Evolutionary conservation across 1,140 invertebrate genomes (phyloP).

Genomic region (Anoplolepis gracilipes): DNA sequence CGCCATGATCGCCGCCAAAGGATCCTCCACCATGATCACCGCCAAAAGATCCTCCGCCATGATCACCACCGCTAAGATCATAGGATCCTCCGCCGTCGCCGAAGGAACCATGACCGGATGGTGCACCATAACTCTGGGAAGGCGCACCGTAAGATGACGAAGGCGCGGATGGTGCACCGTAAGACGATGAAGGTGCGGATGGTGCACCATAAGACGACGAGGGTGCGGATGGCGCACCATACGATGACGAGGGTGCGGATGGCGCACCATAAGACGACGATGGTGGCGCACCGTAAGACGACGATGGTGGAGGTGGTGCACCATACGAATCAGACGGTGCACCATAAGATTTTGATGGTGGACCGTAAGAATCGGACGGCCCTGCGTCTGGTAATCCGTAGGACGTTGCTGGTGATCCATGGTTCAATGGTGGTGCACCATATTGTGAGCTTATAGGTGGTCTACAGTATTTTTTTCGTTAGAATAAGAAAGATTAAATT

Average conservation of each 20-base stretch:
- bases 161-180: neutral
- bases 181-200: neutral
- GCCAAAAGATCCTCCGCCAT: slow-evolving; percentile 22
- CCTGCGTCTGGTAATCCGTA: slow-evolving; percentile 62
- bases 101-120: neutral
- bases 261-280: slow-evolving; percentile 59
- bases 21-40: slow-evolving; percentile 45
- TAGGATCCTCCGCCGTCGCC: slow-evolving; percentile 29
- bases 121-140: neutral
- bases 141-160: slow-evolving; percentile 54
- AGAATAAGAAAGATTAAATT: neutral
- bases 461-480: slow-evolving; percentile 11
- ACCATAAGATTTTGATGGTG: slow-evolving; percentile 69
- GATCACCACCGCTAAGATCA: slow-evolving; percentile 34
- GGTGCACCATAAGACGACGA: slow-evolving; percentile 46
- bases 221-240: slow-evolving; percentile 62
- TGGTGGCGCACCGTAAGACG: slow-evolving; percentile 63
- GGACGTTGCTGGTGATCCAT: slow-evolving; percentile 65
- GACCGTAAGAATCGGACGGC: slow-evolving; percentile 40
- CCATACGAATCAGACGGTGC: slow-evolving; percentile 67
- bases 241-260: slow-evolving; percentile 48
- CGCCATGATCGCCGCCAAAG: neutral
- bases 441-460: slow-evolving; percentile 63
- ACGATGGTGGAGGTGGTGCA: slow-evolving; percentile 59
- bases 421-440: slow-evolving; percentile 64